Evolutionary conservation across 2,113 vertebrate species (phyloP).

Genomic region (Phodopus roborovskii): DNA sequence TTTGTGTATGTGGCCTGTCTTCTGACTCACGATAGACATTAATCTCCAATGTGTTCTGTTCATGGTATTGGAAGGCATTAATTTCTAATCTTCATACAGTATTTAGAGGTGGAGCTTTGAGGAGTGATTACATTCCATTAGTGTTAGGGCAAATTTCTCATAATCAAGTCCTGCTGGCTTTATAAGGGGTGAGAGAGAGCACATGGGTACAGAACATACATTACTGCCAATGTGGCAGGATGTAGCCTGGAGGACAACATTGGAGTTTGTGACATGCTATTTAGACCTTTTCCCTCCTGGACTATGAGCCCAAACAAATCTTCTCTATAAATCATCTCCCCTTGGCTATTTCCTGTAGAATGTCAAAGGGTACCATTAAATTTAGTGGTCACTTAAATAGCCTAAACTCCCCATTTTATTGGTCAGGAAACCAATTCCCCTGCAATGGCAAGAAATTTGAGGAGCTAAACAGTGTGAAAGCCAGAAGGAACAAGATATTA

Average conservation of each 20-base stretch:
- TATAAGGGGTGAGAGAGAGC: not conserved
- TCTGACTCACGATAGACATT: not conserved
- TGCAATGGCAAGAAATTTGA: not conserved
- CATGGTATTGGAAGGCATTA: not conserved
- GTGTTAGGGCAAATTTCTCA: not conserved
- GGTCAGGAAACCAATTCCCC: not conserved
- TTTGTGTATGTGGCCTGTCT: not conserved
- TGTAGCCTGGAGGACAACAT: too few relatives aligned
- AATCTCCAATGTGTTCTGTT: not conserved
- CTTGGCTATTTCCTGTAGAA: not conserved
- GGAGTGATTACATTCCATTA: not conserved
- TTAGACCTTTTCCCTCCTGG: not conserved
- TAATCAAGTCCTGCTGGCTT: not conserved
- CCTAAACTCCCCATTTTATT: not conserved
- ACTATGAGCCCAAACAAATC: not conserved
- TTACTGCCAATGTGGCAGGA: too few relatives aligned
- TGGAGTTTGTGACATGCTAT: not conserved
- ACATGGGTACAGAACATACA: not conserved
- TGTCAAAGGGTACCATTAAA: not conserved
- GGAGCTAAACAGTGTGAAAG: not conserved
- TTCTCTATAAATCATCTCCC: not conserved
- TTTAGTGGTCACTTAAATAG: not conserved
- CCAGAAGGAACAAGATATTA: not conserved
- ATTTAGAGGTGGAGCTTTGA: not conserved
- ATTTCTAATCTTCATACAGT: not conserved